Conservation (phyloP, 2,888 invertebrate genomes). For the Philhelius pedissequus region DNA sequence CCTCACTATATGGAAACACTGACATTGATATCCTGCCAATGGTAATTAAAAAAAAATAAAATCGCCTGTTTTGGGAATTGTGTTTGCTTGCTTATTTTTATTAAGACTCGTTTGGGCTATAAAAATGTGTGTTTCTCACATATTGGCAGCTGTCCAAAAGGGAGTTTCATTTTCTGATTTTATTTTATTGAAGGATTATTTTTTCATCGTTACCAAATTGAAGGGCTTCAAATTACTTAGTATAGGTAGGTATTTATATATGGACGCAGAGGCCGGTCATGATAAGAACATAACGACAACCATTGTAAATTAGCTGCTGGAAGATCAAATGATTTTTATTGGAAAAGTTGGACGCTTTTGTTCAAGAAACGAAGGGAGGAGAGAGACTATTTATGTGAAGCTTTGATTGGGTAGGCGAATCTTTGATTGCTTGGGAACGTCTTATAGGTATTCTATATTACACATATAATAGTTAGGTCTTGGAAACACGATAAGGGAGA, state of each 20-base stretch:
- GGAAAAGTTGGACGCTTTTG: background rate
- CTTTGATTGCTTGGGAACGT: background rate
- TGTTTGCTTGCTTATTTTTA: conserved; percentile 27
- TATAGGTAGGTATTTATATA: too few species aligned
- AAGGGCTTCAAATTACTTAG: background rate
- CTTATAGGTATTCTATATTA: too few species aligned
- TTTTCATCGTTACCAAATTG: background rate
- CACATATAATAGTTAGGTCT: too few species aligned
- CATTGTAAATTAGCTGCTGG: background rate
- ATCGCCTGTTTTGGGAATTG: conserved; percentile 8
- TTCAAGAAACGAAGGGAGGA: background rate
- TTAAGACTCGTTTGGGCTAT: conserved; percentile 31
- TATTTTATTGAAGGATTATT: background rate
- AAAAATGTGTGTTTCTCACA: conserved; percentile 44
- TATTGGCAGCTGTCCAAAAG: conserved; percentile 54
- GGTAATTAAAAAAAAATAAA: conserved; percentile 54
- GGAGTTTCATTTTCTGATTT: background rate
- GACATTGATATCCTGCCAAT: conserved; percentile 47
- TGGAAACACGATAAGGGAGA: too few species aligned
- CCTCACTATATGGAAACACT: background rate
- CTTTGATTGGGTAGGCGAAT: background rate
- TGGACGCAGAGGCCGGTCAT: background rate
- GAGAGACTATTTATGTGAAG: background rate
- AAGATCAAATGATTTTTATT: background rate
- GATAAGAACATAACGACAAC: background rate